Evolutionary conservation across 2,113 vertebrate genomes (phyloP), one percentile per base, ranked within the genome.

Genomic region (Agapornis roseicollis): DNA sequence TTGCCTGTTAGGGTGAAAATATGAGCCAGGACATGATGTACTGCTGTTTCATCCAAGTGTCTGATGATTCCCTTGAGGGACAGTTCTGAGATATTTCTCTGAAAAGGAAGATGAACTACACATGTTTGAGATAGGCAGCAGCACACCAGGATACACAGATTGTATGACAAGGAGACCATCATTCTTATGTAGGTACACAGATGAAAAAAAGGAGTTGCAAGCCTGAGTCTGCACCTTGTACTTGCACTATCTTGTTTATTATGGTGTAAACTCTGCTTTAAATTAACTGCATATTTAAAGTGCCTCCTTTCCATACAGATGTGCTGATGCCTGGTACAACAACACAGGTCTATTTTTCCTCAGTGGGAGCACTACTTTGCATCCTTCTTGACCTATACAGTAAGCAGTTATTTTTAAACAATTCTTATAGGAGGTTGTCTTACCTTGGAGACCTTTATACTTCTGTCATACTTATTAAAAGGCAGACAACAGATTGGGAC

Each of bases 151-250:
- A 56, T n/a, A 44, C 41, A 33, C 0, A 2, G 65, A 42, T 42
- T 0, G 1, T 37, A 35, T 42, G 42, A 46, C 42, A 64, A 53
- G 46, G 49, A 65, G 17, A 61, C 17, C 1, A 5, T 12, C 17
- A 16, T 49, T 61, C 68, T 58, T 61, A 82, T 24, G 31, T 74
- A 13, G 33, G 46, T 31, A 74, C 19, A 60, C 17, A 52, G 70
- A 42, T 15, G 1, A 11, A 50, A 77, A 72, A 56, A 52, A 52
- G 16, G 29, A 83, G 17, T 55, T 85, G 66, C 27, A 42, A 81
- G 65, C 27, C 61, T 69, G 56, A 76, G 22, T 61, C 31, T 80
- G 27, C 25, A 20, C 72, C 74, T 76, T 1, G 0, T 8, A 72
- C 68, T 22, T 91, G 49, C 22, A 22, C 18, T 58, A 27, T 76